Percentiles rank a stretch among this genome's conserved stretches.
Evolutionary conservation across 2,113 vertebrate genomes (phyloP).

Genomic region (Ceyx margarethae): DNA sequence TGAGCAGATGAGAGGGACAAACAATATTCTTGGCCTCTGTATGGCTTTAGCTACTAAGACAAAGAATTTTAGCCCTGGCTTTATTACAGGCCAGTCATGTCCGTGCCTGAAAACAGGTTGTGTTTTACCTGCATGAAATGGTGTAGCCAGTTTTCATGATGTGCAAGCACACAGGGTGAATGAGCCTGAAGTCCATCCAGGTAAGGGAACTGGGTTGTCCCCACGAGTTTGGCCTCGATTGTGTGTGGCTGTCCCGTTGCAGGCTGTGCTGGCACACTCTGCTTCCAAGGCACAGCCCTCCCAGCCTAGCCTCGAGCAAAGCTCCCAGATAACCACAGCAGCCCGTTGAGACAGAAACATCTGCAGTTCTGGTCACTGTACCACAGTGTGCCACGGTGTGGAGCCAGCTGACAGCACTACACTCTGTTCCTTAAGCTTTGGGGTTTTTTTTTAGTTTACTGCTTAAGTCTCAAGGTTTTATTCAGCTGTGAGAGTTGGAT

Average conservation of each 20-base stretch:
- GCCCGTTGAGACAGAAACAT: background rate
- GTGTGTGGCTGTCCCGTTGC: background rate
- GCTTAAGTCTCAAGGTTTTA: background rate
- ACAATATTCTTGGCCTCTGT: background rate
- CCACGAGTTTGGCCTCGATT: background rate
- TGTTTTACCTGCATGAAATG: background rate
- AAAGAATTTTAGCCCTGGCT: background rate
- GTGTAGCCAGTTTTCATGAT: background rate
- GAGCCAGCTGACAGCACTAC: background rate
- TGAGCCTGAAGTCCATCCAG: background rate
- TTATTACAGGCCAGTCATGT: background rate
- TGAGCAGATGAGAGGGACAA: background rate
- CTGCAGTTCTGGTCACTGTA: background rate
- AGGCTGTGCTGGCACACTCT: accelerated
- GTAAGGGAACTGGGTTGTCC: background rate
- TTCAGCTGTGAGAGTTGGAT: background rate
- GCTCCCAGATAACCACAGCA: background rate
- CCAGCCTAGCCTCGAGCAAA: background rate
- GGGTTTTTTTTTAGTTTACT: background rate
- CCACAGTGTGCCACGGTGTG: background rate
- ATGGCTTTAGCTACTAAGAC: background rate
- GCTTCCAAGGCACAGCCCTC: background rate
- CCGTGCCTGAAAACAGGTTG: background rate
- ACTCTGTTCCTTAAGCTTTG: background rate
- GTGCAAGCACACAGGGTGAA: background rate